Percentiles rank a stretch among this genome's conserved stretches.
phyloP scores from a whole-genome alignment of 2,113 vertebrate genomes.

The Carettochelys insculpta region DNA sequence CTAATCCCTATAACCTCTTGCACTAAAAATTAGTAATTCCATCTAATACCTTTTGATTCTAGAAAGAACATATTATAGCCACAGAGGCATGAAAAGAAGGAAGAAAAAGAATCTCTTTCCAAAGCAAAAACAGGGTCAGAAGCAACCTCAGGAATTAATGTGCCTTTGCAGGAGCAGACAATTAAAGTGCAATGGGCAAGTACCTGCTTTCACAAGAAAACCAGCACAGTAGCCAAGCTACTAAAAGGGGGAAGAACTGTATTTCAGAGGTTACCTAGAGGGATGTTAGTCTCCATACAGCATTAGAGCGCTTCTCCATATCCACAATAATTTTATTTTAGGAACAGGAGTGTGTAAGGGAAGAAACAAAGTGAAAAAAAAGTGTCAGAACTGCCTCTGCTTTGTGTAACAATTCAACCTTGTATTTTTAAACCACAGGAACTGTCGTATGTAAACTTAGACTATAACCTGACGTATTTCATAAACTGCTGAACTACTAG shows the following conservation, averaged over 20 bases:
- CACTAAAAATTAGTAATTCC: neutral
- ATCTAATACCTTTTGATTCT: neutral
- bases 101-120: slow-evolving; percentile 20
- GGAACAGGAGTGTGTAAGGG: neutral
- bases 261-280: neutral
- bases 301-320: neutral
- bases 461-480: slow-evolving; percentile 24
- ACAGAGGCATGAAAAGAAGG: neutral
- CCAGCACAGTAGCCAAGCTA: fast-evolving
- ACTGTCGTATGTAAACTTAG: slow-evolving; percentile 7
- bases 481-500: slow-evolving; percentile 39
- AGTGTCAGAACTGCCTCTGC: neutral
- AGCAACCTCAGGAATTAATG: neutral
- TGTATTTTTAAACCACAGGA: neutral
- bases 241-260: neutral
- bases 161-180: neutral
- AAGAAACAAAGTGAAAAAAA: neutral
- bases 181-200: neutral
- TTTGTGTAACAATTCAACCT: neutral
- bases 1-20: neutral
- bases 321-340: neutral
- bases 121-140: slow-evolving; percentile 4
- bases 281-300: neutral
- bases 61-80: neutral
- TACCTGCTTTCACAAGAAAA: neutral